Evolutionary conservation across 2,113 vertebrate species (phyloP).

Genomic region (Lophura nycthemera): DNA sequence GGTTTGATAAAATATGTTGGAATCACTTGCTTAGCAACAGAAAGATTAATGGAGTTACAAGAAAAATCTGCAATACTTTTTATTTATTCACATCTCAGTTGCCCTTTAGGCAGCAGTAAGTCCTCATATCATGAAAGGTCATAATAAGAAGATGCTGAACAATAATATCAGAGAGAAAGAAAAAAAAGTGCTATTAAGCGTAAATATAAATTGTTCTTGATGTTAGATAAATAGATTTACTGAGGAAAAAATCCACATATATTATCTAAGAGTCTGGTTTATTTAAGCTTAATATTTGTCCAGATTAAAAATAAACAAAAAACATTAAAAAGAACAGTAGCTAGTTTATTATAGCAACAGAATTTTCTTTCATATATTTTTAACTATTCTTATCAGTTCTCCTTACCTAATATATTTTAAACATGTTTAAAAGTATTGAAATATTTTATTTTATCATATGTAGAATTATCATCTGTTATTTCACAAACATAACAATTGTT

Average conservation of each 20-base stretch:
- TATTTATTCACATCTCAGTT: background rate
- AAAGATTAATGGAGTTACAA: background rate
- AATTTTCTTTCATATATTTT: background rate
- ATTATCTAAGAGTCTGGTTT: background rate
- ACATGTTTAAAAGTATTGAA: slow-evolving; percentile 1
- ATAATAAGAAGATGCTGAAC: background rate
- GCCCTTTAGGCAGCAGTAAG: background rate
- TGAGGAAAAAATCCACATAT: background rate
- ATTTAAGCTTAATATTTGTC: slow-evolving; percentile 23
- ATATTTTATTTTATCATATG: background rate
- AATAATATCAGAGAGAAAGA: background rate
- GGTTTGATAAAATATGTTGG: background rate
- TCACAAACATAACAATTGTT: slow-evolving; percentile 46
- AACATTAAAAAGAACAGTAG: background rate
- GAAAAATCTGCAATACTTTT: rapidly evolving
- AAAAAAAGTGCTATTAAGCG: background rate
- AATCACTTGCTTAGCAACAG: background rate
- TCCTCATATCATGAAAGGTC: background rate
- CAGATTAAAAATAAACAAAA: background rate
- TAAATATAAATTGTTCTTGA: background rate
- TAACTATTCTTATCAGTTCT: background rate
- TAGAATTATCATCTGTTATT: slow-evolving; percentile 39
- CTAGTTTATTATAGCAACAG: background rate
- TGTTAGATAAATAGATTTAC: background rate
- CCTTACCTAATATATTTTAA: background rate